Conservation (phyloP, 2,797 vertebrate species). For the Sebastes paucispinis region DNA sequence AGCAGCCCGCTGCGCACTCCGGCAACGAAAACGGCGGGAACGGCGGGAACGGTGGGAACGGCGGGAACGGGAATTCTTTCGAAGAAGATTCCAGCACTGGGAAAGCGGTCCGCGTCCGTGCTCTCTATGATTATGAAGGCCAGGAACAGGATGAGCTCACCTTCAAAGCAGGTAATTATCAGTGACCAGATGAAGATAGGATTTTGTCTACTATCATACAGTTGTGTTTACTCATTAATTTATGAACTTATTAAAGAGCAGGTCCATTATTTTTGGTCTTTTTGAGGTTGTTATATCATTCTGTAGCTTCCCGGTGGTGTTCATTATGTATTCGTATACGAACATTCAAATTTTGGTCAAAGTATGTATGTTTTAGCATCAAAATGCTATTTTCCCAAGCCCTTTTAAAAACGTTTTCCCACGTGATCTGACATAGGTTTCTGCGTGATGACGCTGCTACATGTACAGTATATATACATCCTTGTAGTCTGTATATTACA, state of each 20-base stretch:
- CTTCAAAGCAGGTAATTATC: slow-evolving; percentile 92
- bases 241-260: background rate
- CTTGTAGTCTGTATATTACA: too few relatives aligned
- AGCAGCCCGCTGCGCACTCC: slow-evolving; percentile 79
- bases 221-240: background rate
- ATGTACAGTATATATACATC: too few relatives aligned
- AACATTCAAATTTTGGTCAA: too few relatives aligned
- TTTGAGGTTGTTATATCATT: too few relatives aligned
- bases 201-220: background rate
- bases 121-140: slow-evolving; percentile 96
- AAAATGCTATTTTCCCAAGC: too few relatives aligned
- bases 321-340: too few relatives aligned
- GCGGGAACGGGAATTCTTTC: slow-evolving; percentile 87
- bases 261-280: too few relatives aligned
- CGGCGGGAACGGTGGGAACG: slow-evolving; percentile 82
- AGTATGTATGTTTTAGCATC: too few relatives aligned
- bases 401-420: too few relatives aligned
- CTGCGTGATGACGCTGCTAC: too few relatives aligned
- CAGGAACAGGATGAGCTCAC: slow-evolving; percentile 97
- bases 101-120: slow-evolving; percentile 88
- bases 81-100: slow-evolving; percentile 87
- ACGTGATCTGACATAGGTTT: too few relatives aligned
- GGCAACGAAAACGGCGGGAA: slow-evolving; percentile 88
- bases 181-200: background rate
- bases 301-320: too few relatives aligned